These are phyloP conservation scores for Leptopilina boulardi DNA, from an alignment of 1,140 invertebrate species.

Conservation along the genomic window DNA sequence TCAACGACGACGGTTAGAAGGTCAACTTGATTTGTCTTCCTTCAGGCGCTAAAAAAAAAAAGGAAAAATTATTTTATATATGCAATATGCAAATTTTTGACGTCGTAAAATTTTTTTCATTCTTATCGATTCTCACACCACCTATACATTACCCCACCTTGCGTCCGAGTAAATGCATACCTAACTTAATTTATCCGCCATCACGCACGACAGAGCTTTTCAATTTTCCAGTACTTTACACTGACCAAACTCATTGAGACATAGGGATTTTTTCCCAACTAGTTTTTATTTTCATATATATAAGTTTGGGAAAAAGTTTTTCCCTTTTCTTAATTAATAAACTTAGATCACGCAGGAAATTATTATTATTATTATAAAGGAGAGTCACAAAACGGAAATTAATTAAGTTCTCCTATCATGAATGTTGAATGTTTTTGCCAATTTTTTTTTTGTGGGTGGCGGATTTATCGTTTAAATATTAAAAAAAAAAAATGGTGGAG, in stretches of 20 bases:
- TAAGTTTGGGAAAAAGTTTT: neutral
- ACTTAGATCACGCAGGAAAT: neutral
- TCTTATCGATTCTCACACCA: constrained; percentile 29
- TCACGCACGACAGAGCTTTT: constrained; percentile 51
- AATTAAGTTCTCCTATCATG: no score
- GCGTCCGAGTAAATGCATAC: constrained; percentile 45
- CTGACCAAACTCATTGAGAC: constrained; percentile 50
- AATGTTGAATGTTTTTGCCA: no score
- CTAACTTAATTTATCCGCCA: constrained; percentile 50
- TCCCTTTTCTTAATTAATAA: neutral
- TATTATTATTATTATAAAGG: no score
- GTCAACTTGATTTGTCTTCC: neutral
- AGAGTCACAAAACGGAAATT: no score
- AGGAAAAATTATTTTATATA: constrained; percentile 18
- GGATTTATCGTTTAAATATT: neutral
- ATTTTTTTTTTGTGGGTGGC: neutral
- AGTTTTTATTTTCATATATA: neutral
- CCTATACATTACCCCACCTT: constrained; percentile 37
- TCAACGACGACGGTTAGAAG: no score
- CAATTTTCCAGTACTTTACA: constrained; percentile 56
- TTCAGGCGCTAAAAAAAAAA: neutral
- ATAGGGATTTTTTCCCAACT: neutral
- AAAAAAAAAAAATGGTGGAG: constrained; percentile 43
- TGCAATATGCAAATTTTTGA: constrained; percentile 24
- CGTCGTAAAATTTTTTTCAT: constrained; percentile 25